Base-by-base conservation (phyloP, 2,113 vertebrate genomes). In the Prietella phreatophila region DNA sequence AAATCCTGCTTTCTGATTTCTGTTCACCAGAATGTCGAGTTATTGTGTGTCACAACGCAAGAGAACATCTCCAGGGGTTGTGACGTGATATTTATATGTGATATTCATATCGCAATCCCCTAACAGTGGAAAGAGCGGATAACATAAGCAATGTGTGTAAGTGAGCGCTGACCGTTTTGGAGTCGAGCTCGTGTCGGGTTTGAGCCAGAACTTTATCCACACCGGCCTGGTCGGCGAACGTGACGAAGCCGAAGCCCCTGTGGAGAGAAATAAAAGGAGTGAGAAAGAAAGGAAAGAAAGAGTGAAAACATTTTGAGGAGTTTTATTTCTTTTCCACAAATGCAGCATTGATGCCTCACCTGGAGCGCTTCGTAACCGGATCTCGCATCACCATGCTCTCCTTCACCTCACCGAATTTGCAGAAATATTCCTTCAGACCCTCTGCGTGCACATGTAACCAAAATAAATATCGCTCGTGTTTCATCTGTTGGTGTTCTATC, bases 361-460 rank as follows among this genome's bases (percentile, higher is more conserved):
- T 99, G 94, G 98, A 99, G 94, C 98, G 97, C 95, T 99, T 99
- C 92, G 98, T 99, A 96, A 99, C 96, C 88, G 98, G 98, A 97
- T 99, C 98, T 95, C 98, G 96, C 98, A 99, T 99, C 95, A 99
- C 98, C 97, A 99, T 98, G 95, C 98, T 99, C 97, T 99, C 98
- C 95, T 99, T 99, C 96, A 99, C 98, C 92, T 99, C 98, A 86
- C 98, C 98, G 92, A 99, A 99, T 96, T 99, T 98, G 95, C 98
- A 97, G 95, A 99, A 99, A 95, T 99, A 99, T 91, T 99, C 98
- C 93, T 98, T 98, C 95, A 99, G 93, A 92, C 98, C 98, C 95
- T 99, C 98, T 99, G 96, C 3, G 15, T 69, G 78, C 55, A 67
- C 2, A 88, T 39, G 81, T 73, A n/a, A 42, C 33, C 7, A 58